phyloP scores from a whole-genome alignment of 2,113 vertebrate species.

The Cottus gobio region DNA sequence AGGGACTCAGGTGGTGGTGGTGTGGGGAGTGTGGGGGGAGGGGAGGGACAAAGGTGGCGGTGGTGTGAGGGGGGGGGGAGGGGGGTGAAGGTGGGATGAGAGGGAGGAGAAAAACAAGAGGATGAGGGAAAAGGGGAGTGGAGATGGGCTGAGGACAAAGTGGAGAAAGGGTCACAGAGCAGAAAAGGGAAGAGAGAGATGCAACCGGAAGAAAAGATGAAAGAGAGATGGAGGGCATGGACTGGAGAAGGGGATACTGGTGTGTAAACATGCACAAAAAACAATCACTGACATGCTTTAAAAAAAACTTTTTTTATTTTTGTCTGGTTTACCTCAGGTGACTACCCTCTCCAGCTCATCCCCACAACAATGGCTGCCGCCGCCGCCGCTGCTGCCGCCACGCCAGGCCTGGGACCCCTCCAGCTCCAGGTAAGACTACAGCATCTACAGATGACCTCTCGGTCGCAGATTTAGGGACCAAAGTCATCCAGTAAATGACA shows the following conservation, averaged over 20 bases:
- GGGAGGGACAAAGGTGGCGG: not conserved
- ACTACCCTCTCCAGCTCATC: slow-evolving; percentile 99
- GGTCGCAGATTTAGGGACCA: not conserved
- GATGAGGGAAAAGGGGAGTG: not conserved
- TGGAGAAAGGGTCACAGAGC: not conserved
- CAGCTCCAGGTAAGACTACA: slow-evolving; percentile 94
- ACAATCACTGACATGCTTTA: not conserved
- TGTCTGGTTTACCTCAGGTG: slow-evolving; percentile 86
- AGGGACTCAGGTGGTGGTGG: slow-evolving; percentile 88
- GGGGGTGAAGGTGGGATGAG: slow-evolving; percentile 11
- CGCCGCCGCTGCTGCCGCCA: slow-evolving; percentile 93
- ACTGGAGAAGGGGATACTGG: not conserved
- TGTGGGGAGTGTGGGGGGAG: not conserved
- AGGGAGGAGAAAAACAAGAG: slow-evolving; percentile 23
- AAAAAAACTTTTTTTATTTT: not conserved
- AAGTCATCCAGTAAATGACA: not conserved
- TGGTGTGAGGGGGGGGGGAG: not conserved
- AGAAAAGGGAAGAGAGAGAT: not conserved
- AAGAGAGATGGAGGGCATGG: not conserved
- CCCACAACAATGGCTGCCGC: slow-evolving; percentile 98
- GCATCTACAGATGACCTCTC: not conserved
- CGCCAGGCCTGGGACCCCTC: slow-evolving; percentile 93
- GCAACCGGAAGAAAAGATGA: not conserved
- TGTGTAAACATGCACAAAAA: not conserved
- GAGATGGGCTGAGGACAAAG: not conserved